Conservation (phyloP, 2,797 vertebrate genomes). For the Parotocinclus haroldoi region DNA sequence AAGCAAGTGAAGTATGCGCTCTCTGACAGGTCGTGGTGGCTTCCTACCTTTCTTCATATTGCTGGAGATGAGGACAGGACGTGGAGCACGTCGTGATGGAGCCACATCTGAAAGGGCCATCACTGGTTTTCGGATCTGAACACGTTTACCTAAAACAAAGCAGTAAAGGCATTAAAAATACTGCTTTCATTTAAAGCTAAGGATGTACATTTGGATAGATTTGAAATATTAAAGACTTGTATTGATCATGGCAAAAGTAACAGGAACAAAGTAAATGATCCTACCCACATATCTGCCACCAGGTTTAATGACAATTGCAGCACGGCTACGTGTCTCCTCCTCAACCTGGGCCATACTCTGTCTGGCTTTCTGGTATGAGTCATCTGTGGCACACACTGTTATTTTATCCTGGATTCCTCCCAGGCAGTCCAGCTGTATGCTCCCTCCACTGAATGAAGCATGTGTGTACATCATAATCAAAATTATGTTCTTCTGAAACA, state of each 20-base stretch:
- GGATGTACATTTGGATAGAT: no score
- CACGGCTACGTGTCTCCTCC: slow-evolving; percentile 92
- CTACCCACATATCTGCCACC: slow-evolving; percentile 90
- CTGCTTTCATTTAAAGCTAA: no score
- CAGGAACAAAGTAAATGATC: no score
- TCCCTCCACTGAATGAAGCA: slow-evolving; percentile 79
- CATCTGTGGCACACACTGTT: slow-evolving; percentile 94
- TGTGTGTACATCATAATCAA: not conserved
- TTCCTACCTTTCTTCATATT: slow-evolving; percentile 75
- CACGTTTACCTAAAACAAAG: slow-evolving; percentile 80
- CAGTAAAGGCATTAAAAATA: not conserved
- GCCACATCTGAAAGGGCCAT: slow-evolving; percentile 81
- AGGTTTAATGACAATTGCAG: slow-evolving; percentile 94
- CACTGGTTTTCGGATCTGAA: slow-evolving; percentile 90
- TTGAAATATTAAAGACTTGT: no score
- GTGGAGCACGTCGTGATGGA: slow-evolving; percentile 83
- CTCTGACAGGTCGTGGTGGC: slow-evolving; percentile 82
- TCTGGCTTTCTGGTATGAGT: slow-evolving; percentile 96
- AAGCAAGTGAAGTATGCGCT: slow-evolving; percentile 90
- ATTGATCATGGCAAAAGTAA: no score
- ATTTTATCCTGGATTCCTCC: slow-evolving; percentile 97
- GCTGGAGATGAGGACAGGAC: slow-evolving; percentile 88
- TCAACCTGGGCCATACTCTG: slow-evolving; percentile 95
- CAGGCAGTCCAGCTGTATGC: slow-evolving; percentile 91
- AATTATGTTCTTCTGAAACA: not conserved